Conservation (phyloP, 2,888 invertebrate species). For the Eupithecia insigniata region DNA sequence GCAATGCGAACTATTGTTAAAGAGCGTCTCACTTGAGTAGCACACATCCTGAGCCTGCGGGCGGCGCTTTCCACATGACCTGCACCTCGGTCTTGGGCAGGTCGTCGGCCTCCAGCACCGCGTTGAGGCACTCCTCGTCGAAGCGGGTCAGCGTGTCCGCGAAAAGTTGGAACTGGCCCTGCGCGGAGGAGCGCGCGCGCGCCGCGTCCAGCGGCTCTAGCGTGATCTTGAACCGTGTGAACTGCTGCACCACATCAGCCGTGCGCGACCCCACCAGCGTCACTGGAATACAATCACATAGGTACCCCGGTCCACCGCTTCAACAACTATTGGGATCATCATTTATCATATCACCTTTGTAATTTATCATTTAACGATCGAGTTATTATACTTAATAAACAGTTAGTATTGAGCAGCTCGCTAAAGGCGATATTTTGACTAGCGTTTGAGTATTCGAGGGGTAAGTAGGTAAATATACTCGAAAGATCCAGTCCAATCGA, state of each 20-base stretch:
- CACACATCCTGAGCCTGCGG: conserved; percentile 93
- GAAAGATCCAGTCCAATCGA: too few species aligned
- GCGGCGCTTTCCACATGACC: conserved; percentile 96
- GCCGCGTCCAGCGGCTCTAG: conserved; percentile 86
- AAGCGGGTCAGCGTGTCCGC: conserved; percentile 86
- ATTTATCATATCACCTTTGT: too few species aligned
- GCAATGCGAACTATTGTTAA: not conserved
- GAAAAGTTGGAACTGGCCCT: conserved; percentile 81
- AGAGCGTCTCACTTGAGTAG: conserved; percentile 87
- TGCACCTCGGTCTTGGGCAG: conserved; percentile 92
- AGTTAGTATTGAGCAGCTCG: not conserved
- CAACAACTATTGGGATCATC: not conserved
- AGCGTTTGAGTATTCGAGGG: too few species aligned
- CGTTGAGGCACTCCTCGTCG: conserved; percentile 93
- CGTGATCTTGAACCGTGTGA: conserved; percentile 91
- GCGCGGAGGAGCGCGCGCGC: conserved; percentile 67
- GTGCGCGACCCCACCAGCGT: conserved; percentile 87
- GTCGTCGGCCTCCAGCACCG: conserved; percentile 91
- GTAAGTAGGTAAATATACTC: too few species aligned
- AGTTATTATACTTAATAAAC: too few species aligned
- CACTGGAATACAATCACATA: conserved; percentile 73
- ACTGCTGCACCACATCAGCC: conserved; percentile 88
- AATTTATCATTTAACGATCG: too few species aligned
- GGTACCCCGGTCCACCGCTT: not conserved
- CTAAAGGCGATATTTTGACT: too few species aligned